Conservation (phyloP, 2,113 vertebrate genomes). For the Macquaria australasica region DNA sequence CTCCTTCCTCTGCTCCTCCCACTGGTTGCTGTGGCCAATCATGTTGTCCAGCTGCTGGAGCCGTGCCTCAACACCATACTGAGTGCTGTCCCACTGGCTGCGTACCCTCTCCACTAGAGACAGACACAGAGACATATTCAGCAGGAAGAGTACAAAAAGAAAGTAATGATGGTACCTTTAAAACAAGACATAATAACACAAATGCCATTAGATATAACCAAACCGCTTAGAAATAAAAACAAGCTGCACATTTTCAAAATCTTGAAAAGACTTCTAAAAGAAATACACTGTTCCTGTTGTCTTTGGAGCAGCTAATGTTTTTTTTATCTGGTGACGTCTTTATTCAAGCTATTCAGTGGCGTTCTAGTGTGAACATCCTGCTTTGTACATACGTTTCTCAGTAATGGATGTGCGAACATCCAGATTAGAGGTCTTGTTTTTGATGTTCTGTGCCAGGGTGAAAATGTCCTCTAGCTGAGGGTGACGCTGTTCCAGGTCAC, state of each 20-base stretch:
- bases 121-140: slow-evolving; percentile 6
- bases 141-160: not conserved
- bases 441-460: slow-evolving; percentile 96
- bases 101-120: slow-evolving; percentile 92
- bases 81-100: slow-evolving; percentile 94
- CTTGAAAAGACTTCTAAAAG: not conserved
- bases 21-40: slow-evolving; percentile 91
- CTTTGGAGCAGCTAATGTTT: not conserved
- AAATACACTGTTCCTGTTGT: not conserved
- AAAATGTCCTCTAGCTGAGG: slow-evolving; percentile 95
- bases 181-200: not conserved
- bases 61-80: slow-evolving; percentile 90
- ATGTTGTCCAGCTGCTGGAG: slow-evolving; percentile 93
- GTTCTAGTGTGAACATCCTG: not conserved
- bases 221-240: not conserved
- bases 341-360: not conserved
- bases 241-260: not conserved
- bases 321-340: not conserved
- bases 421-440: slow-evolving; percentile 96
- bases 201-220: not conserved
- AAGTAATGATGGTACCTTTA: not conserved
- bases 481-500: slow-evolving; percentile 94
- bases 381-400: slow-evolving; percentile 90
- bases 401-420: slow-evolving; percentile 95
- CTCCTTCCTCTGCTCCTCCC: slow-evolving; percentile 90